Evolutionary conservation across 2,113 vertebrate species (phyloP).

Genomic region (Catharus minimus): DNA sequence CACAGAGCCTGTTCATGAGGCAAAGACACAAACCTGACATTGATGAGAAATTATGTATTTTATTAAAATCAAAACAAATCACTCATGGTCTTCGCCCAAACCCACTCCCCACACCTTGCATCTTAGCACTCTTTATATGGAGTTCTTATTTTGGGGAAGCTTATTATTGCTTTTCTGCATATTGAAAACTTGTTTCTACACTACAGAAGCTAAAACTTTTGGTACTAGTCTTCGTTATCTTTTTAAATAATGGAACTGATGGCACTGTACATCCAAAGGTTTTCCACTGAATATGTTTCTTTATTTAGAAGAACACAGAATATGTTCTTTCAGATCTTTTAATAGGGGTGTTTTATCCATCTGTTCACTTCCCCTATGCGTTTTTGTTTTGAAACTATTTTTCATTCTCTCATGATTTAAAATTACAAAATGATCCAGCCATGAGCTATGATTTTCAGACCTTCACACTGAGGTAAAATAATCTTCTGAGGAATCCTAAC

Average conservation of each 20-base stretch:
- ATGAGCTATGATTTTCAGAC: background rate
- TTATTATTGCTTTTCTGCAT: background rate
- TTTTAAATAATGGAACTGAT: background rate
- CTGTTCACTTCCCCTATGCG: background rate
- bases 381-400: background rate
- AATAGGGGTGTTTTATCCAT: background rate
- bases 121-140: background rate
- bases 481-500: background rate
- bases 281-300: background rate
- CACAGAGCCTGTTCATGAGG: background rate
- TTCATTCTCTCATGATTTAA: background rate
- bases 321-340: background rate
- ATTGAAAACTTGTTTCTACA: background rate
- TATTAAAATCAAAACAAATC: background rate
- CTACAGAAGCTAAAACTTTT: background rate
- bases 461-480: background rate
- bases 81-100: background rate
- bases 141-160: background rate
- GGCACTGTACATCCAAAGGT: accelerated
- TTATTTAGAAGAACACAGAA: background rate
- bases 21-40: background rate
- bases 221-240: background rate
- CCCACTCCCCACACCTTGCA: background rate
- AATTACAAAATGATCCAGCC: background rate
- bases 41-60: background rate